phyloP scores from a whole-genome alignment of 1,140 invertebrate species.

The Drosophila melanogaster region Release_6_plus_ISO1_MT NT_033777.3:12137501-12138000 shows the following conservation, averaged over 20 bases:
- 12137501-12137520: conserved; percentile 61
- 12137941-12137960: conserved; percentile 39
- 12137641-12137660: conserved; percentile 35
- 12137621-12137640: conserved; percentile 29
- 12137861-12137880: conserved; percentile 36
- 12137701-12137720: conserved; percentile 45
- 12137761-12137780: conserved; percentile 81
- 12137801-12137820: neutral
- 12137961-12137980: conserved; percentile 31
- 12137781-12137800: conserved; percentile 12
- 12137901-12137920: conserved; percentile 6
- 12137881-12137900: conserved; percentile 23
- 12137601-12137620: conserved; percentile 63
- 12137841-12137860: conserved; percentile 47
- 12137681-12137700: conserved; percentile 27
- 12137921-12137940: conserved; percentile 44
- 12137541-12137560: conserved; percentile 13
- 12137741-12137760: conserved; percentile 83
- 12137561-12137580: conserved; percentile 7
- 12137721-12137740: conserved; percentile 70
- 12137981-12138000: neutral
- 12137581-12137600: conserved; percentile 9
- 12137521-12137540: conserved; percentile 56
- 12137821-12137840: no score
- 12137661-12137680: conserved; percentile 75